phyloP scores from a whole-genome alignment of 2,113 vertebrate species.

The Coreoperca whiteheadi region DNA sequence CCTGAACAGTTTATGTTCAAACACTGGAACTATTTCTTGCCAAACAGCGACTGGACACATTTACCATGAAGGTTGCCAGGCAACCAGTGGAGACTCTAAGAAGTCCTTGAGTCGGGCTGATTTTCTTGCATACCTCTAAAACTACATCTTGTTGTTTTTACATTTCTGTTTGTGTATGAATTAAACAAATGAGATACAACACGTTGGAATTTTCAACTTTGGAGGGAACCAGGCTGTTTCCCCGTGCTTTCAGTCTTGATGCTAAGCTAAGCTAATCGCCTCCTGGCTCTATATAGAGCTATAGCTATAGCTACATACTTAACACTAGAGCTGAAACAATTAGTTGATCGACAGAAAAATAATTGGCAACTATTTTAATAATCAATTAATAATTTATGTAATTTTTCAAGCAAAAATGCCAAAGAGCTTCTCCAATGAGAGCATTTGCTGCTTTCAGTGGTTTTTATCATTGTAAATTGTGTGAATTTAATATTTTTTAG shows the following conservation, averaged over 20 bases:
- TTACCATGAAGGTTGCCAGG: neutral
- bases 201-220: neutral
- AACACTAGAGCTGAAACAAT: neutral
- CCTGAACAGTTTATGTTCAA: slow-evolving; percentile 15
- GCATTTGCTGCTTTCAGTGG: neutral
- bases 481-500: neutral
- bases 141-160: neutral
- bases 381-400: neutral
- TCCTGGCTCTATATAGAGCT: no score
- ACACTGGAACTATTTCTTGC: neutral
- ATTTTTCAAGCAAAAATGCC: neutral
- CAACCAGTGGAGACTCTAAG: neutral
- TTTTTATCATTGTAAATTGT: neutral
- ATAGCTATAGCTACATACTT: neutral
- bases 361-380: neutral
- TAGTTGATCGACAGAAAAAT: neutral
- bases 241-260: no score
- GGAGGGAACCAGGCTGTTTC: neutral
- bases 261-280: neutral
- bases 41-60: neutral
- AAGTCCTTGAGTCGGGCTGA: neutral
- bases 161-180: neutral
- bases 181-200: neutral
- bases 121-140: neutral
- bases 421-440: no score